These are phyloP conservation scores for Platycheirus albimanus DNA, from an alignment of 2,888 invertebrate genomes.

Conservation along the genomic window DNA sequence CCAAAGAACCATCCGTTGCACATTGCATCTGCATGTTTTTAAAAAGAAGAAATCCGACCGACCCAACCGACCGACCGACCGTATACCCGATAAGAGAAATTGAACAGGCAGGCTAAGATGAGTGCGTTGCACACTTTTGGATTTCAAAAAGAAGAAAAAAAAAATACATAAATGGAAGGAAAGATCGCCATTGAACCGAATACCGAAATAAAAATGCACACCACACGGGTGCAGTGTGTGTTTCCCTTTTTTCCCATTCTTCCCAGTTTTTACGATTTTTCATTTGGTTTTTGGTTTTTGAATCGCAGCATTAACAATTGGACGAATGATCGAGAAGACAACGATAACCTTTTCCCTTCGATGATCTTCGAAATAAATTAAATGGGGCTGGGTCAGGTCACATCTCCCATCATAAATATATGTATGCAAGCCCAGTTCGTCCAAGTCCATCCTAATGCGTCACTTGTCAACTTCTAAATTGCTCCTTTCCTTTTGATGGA, in stretches of 20 bases:
- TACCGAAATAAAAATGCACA: slow-evolving; percentile 56
- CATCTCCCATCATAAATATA: too few species aligned
- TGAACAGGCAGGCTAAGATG: slow-evolving; percentile 44
- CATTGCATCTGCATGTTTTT: slow-evolving; percentile 71
- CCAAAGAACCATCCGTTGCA: slow-evolving; percentile 67
- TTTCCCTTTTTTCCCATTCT: slow-evolving; percentile 46
- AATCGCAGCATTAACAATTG: slow-evolving; percentile 64
- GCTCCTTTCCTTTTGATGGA: slow-evolving; percentile 22
- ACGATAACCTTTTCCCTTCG: slow-evolving; percentile 49
- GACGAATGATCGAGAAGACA: slow-evolving; percentile 18
- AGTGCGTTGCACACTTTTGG: slow-evolving; percentile 60
- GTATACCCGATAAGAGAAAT: slow-evolving; percentile 55
- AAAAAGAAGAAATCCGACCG: slow-evolving; percentile 10
- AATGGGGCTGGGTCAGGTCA: not conserved
- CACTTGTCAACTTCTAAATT: slow-evolving; percentile 55
- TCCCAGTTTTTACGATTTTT: slow-evolving; percentile 57
- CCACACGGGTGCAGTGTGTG: slow-evolving; percentile 56
- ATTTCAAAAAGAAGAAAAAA: slow-evolving; percentile 21
- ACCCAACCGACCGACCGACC: slow-evolving; percentile 3
- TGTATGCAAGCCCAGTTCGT: too few species aligned
- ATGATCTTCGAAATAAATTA: slow-evolving; percentile 17
- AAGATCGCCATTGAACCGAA: slow-evolving; percentile 62
- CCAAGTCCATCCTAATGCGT: slow-evolving; percentile 24
- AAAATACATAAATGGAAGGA: slow-evolving; percentile 9
- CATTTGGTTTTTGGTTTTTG: slow-evolving; percentile 23